These are phyloP conservation scores for Stigmatopora nigra DNA, from an alignment of 2,113 vertebrate genomes.

Conservation along the genomic window DNA sequence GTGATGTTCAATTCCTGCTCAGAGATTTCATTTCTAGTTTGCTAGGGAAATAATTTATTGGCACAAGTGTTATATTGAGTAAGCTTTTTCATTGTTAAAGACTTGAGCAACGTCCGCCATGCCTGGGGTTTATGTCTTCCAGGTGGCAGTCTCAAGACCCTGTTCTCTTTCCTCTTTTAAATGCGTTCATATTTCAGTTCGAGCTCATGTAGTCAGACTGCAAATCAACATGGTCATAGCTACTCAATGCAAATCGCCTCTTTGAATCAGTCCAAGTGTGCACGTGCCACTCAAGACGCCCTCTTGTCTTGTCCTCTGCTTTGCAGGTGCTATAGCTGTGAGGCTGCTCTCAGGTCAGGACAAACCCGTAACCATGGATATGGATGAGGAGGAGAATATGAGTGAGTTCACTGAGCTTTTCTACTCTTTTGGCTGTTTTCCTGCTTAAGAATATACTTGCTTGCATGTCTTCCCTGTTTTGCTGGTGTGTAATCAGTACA, in stretches of 20 bases:
- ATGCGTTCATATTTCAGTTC: slow-evolving; percentile 8
- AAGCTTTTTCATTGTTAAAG: neutral
- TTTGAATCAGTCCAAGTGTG: slow-evolving; percentile 21
- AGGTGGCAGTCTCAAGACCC: slow-evolving; percentile 65
- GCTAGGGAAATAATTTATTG: neutral
- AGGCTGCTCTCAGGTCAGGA: slow-evolving; percentile 70
- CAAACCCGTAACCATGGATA: slow-evolving; percentile 79
- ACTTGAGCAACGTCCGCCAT: slow-evolving; percentile 42
- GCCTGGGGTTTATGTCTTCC: slow-evolving; percentile 58
- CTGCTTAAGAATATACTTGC: slow-evolving; percentile 12
- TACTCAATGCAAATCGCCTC: slow-evolving; percentile 17
- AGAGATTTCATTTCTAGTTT: neutral
- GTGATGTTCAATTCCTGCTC: neutral
- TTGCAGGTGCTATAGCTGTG: slow-evolving; percentile 74
- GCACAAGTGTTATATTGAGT: neutral
- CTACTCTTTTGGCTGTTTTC: slow-evolving; percentile 7
- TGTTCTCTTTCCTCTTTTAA: slow-evolving; percentile 55
- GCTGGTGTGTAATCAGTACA: slow-evolving; percentile 49
- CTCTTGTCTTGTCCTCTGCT: slow-evolving; percentile 41
- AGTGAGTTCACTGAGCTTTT: slow-evolving; percentile 75
- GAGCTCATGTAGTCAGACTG: slow-evolving; percentile 5
- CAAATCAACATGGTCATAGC: slow-evolving; percentile 21
- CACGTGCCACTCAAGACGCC: slow-evolving; percentile 25
- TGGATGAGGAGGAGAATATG: slow-evolving; percentile 94
- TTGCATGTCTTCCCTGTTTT: slow-evolving; percentile 26